Evolutionary conservation across 2,888 invertebrate genomes (phyloP).

Genomic region (Lamellibrachia satsuma): DNA sequence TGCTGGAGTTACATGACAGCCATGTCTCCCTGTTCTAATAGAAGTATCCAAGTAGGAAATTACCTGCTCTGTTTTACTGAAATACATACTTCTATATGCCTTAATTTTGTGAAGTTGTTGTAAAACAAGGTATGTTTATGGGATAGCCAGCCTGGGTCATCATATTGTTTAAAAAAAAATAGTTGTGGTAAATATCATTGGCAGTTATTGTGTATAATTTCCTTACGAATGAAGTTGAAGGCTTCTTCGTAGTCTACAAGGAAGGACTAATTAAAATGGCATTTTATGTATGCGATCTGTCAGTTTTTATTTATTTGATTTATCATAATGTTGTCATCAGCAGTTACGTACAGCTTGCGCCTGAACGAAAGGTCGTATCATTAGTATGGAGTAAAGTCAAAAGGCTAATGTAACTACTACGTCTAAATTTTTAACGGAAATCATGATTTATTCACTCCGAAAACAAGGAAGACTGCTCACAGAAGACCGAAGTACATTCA

Average conservation of each 20-base stretch:
- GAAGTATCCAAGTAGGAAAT: not conserved
- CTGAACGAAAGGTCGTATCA: not conserved
- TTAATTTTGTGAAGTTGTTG: not conserved
- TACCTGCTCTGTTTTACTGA: not conserved
- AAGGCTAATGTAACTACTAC: too few species aligned
- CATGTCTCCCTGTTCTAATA: not conserved
- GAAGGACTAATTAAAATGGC: constrained; percentile 4
- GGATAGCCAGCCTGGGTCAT: not conserved
- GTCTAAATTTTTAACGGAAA: too few species aligned
- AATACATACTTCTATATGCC: not conserved
- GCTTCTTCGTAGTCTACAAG: not conserved
- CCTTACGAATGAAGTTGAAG: not conserved
- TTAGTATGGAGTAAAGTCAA: not conserved
- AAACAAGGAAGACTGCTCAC: too few species aligned
- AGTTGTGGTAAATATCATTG: not conserved
- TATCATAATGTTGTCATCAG: not conserved
- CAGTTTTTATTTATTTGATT: not conserved
- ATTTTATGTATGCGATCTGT: not conserved
- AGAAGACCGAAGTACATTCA: too few species aligned
- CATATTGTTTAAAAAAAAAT: not conserved
- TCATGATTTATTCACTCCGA: too few species aligned
- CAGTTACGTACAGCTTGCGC: not conserved
- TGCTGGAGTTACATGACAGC: not conserved
- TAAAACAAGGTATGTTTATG: not conserved
- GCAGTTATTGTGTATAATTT: not conserved